phyloP scores from a whole-genome alignment of 2,113 vertebrate genomes.

The human region GRCh38 chr4:77794001-77794500 shows the following conservation, averaged over 20 bases:
- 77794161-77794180: neutral
- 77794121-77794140: no score
- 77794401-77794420: neutral
- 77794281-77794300: neutral
- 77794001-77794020: no score
- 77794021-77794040: no score
- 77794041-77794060: no score
- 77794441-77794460: neutral
- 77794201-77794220: neutral
- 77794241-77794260: neutral
- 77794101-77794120: no score
- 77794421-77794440: neutral
- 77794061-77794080: no score
- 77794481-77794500: neutral
- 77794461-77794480: neutral
- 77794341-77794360: neutral
- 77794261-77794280: neutral
- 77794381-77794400: neutral
- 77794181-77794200: slow-evolving; percentile 8
- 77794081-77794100: no score
- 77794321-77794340: neutral
- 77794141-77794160: no score
- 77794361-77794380: neutral
- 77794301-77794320: neutral
- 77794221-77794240: neutral